Conservation (phyloP, 2,113 vertebrate genomes). For the Aplodontia rufa region DNA sequence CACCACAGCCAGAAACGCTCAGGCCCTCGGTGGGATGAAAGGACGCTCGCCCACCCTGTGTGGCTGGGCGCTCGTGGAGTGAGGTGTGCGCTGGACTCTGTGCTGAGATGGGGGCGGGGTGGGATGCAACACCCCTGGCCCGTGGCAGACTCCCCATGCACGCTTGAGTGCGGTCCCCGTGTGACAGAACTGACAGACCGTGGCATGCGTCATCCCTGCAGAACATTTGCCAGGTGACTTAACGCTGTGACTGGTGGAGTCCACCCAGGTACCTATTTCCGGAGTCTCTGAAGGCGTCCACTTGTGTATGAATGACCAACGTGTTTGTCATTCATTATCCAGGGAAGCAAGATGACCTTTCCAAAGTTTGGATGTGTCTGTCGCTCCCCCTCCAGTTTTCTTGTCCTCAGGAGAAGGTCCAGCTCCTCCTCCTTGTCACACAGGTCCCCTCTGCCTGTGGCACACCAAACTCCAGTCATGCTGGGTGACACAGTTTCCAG, state of each 20-base stretch:
- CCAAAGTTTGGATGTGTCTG: rapidly evolving
- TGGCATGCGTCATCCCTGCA: rapidly evolving
- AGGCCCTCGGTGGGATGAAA: background rate
- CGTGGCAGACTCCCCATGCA: rapidly evolving
- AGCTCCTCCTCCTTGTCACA: background rate
- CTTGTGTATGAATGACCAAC: rapidly evolving
- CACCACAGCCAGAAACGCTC: background rate
- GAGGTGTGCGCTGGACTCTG: background rate
- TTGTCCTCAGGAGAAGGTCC: background rate
- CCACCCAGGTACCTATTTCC: background rate
- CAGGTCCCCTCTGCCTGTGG: rapidly evolving
- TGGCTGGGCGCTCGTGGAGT: rapidly evolving
- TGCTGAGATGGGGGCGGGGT: rapidly evolving
- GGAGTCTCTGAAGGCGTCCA: rapidly evolving
- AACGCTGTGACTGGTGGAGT: rapidly evolving
- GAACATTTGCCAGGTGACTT: background rate
- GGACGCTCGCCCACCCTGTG: rapidly evolving
- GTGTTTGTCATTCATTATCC: rapidly evolving
- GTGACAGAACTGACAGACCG: background rate
- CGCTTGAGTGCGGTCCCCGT: rapidly evolving
- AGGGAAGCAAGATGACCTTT: no score
- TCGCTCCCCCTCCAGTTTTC: background rate
- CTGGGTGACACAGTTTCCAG: background rate
- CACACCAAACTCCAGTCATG: background rate
- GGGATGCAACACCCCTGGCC: background rate